These are phyloP conservation scores for Misgurnus mizolepis DNA, from an alignment of 2,113 vertebrate species.

Conservation along the genomic window DNA sequence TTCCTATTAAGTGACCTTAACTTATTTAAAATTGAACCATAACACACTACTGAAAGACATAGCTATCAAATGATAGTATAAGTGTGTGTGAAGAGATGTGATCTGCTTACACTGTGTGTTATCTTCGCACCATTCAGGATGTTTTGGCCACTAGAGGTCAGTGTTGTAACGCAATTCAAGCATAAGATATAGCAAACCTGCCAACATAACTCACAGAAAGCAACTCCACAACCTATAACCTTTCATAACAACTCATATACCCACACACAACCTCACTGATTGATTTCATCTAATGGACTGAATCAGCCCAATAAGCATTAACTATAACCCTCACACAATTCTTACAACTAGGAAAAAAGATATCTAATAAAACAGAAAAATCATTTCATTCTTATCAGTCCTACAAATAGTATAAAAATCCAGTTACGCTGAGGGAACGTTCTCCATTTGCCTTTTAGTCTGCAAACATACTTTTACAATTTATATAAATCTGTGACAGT, in stretches of 20 bases:
- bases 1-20: too few species aligned
- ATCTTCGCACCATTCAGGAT: conserved; percentile 41
- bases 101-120: conserved; percentile 61
- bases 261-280: conserved; percentile 9
- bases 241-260: not conserved
- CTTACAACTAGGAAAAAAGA: too few species aligned
- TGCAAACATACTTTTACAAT: conserved; percentile 38
- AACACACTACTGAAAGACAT: not conserved
- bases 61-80: not conserved
- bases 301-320: not conserved
- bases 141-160: conserved; percentile 89
- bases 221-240: not conserved
- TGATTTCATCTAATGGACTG: not conserved
- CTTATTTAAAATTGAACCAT: not conserved
- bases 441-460: conserved; percentile 26
- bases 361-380: not conserved
- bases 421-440: not conserved
- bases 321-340: not conserved
- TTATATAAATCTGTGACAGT: conserved; percentile 33
- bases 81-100: conserved; percentile 61
- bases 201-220: not conserved
- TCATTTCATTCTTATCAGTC: conserved; percentile 16
- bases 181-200: not conserved
- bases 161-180: conserved; percentile 84
- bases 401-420: conserved; percentile 30